Percentiles rank a stretch among this genome's conserved stretches.
These are phyloP conservation scores for Spodoptera frugiperda DNA, from an alignment of 1,140 invertebrate genomes.

Conservation along the genomic window DNA sequence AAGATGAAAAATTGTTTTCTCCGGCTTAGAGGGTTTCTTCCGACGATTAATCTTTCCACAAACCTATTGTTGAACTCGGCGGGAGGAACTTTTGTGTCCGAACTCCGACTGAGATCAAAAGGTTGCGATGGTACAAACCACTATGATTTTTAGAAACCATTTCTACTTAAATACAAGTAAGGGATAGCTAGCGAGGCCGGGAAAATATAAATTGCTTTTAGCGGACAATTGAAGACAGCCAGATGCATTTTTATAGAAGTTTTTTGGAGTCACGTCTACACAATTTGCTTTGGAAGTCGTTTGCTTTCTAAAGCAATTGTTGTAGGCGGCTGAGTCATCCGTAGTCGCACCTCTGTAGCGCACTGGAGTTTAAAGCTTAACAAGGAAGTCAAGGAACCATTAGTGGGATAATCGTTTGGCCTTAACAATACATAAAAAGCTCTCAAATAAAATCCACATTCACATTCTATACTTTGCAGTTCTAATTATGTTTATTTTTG, in stretches of 20 bases:
- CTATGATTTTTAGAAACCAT: constrained; percentile 51
- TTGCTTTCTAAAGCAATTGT: constrained; percentile 31
- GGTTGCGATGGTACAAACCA: constrained; percentile 58
- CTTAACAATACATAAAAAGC: neutral
- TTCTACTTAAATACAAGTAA: constrained; percentile 47
- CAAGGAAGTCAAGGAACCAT: constrained; percentile 12
- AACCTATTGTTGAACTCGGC: constrained; percentile 78
- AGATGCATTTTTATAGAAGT: constrained; percentile 42
- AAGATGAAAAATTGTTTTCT: constrained; percentile 82
- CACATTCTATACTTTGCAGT: no score
- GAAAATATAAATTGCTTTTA: constrained; percentile 51
- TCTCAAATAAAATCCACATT: neutral
- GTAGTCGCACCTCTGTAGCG: constrained; percentile 12
- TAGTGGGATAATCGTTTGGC: constrained; percentile 14
- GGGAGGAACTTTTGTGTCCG: constrained; percentile 78
- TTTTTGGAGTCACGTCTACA: constrained; percentile 27
- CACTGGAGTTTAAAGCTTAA: neutral
- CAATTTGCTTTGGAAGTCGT: constrained; percentile 36
- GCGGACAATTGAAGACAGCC: constrained; percentile 35
- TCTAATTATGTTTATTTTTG: neutral
- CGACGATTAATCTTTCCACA: constrained; percentile 81
- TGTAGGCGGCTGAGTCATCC: constrained; percentile 25
- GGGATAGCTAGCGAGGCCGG: constrained; percentile 22
- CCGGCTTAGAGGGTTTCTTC: constrained; percentile 74
- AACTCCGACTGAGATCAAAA: constrained; percentile 74